Base-by-base conservation (phyloP, 2,797 vertebrate genomes). In the Tiaroga cobitis region DNA sequence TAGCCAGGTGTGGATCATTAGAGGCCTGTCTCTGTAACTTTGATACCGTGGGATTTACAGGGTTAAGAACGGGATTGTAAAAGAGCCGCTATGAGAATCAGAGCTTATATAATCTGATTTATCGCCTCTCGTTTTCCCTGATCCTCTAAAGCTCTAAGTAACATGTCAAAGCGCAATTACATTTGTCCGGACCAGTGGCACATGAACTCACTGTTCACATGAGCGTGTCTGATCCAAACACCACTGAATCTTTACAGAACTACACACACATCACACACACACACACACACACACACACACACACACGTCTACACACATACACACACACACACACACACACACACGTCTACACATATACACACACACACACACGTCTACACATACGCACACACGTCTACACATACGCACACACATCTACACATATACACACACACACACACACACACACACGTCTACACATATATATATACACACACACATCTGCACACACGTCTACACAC, bases 81-180 rank as follows among this genome's bases (percentile, higher is more conserved):
- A 16, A 13, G 43, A 49, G 46, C 46, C 46, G 46, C 46, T 16
- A 16, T 49, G 26, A 67, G 32, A 39, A 39, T 67, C 46, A 32
- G 51, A 41, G 76, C 29, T 89, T 82, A 77, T 85, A 80, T 89
- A 81, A 85, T 81, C 41, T 81, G 43, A 86, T 80, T 65, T 82
- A 68, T 87, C 79, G 34, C 78, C 79, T 88, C 51, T 89, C 41
- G 65, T 16, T 37, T 0, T 19, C 56, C 73, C 43, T 83, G 85
- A 88, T 88, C 63, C 43, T 83, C 70, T 49, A 83, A 86, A 89
- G 73, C 85, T 37, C 68, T 79, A 15, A 49, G 56, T 87, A 87
- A 72, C 85, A 85, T 79, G 77, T 65, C 82, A 87, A 73, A 81
- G 81, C 65, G 85, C 77, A 86, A 88, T 85, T 89, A 70, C 76